Evolutionary conservation across 2,113 vertebrate genomes (phyloP).

Genomic region (Vidua chalybeata): DNA sequence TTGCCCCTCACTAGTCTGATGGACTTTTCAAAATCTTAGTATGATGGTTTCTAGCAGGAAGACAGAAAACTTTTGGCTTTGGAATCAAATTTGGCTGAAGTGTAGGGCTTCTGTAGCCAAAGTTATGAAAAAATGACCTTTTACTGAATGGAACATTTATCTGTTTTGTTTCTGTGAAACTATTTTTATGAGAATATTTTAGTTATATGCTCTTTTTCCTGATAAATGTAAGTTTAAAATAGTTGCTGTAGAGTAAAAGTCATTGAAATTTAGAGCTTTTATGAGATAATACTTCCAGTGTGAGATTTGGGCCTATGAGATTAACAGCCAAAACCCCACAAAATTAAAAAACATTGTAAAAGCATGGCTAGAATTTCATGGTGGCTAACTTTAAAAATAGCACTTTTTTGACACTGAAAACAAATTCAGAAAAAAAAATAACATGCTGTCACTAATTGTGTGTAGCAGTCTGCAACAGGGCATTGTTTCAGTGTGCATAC

Average conservation of each 20-base stretch:
- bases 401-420: slow-evolving; percentile 51
- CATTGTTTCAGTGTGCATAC: slow-evolving; percentile 60
- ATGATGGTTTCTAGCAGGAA: not conserved
- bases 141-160: slow-evolving; percentile 57
- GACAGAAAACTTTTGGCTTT: slow-evolving; percentile 30
- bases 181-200: slow-evolving; percentile 63
- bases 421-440: slow-evolving; percentile 63
- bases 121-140: slow-evolving; percentile 63
- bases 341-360: slow-evolving; percentile 42
- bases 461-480: slow-evolving; percentile 59
- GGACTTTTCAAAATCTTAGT: slow-evolving; percentile 16
- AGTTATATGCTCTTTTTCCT: slow-evolving; percentile 3
- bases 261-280: slow-evolving; percentile 25
- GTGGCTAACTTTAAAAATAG: slow-evolving; percentile 66
- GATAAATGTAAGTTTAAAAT: slow-evolving; percentile 46
- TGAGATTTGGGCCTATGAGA: not conserved
- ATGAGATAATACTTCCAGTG: slow-evolving; percentile 31
- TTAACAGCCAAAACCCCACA: not conserved
- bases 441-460: slow-evolving; percentile 54
- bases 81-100: slow-evolving; percentile 49
- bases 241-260: slow-evolving; percentile 13
- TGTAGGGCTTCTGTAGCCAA: slow-evolving; percentile 50
- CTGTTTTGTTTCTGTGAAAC: slow-evolving; percentile 49
- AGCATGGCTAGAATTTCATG: slow-evolving; percentile 52
- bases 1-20: slow-evolving; percentile 15